Evolutionary conservation across 92 coral and sea anemone species (phyloP).

Genomic region (Epizoanthus rinbou): DNA sequence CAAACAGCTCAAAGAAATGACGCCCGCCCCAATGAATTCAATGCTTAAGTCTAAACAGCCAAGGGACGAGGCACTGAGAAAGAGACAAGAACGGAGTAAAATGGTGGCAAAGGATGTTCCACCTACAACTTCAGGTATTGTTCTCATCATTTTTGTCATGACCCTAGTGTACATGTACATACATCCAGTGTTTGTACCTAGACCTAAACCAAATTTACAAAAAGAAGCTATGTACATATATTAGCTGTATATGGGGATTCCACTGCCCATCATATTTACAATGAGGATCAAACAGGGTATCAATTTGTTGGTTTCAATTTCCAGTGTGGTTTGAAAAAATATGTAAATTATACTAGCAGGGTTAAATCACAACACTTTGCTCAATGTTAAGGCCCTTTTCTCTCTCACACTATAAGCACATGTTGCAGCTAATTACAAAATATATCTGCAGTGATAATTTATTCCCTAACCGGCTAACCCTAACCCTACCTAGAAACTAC

Average conservation of each 20-base stretch:
- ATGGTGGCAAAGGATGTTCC: conserved; percentile 54
- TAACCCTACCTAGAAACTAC: neutral
- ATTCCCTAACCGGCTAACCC: too few relatives aligned
- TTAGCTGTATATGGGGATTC: too few relatives aligned
- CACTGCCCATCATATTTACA: neutral
- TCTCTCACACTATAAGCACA: too few relatives aligned
- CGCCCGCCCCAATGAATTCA: conserved; percentile 55
- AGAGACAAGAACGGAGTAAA: conserved; percentile 37
- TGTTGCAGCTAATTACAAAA: neutral
- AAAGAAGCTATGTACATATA: neutral
- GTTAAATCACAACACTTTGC: neutral
- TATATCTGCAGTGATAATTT: neutral
- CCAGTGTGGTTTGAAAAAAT: neutral
- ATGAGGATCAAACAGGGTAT: neutral
- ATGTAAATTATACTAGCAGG: neutral
- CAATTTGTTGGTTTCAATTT: neutral
- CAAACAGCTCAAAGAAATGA: conserved; percentile 45
- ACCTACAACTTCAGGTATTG: conserved; percentile 44
- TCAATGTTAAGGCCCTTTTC: neutral
- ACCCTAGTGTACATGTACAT: too few relatives aligned
- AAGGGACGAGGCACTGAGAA: conserved; percentile 39
- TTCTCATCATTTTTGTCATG: neutral
- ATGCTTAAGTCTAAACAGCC: conserved; percentile 50
- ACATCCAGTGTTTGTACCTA: neutral
- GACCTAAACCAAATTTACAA: neutral